These are phyloP conservation scores for Tor tambroides DNA, from an alignment of 2,113 vertebrate genomes.

Conservation along the genomic window DNA sequence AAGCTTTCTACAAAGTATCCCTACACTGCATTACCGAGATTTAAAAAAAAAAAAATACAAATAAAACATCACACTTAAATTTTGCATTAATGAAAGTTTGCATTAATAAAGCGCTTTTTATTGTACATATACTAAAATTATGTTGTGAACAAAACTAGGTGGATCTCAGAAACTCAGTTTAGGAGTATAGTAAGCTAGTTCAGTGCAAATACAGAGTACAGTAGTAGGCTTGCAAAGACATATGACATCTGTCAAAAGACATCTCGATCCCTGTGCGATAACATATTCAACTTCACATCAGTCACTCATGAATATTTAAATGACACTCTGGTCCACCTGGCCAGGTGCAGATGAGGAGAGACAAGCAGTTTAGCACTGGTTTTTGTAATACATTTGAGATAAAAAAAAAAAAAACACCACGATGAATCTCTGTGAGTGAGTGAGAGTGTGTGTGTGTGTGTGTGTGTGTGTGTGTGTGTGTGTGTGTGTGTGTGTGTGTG, in stretches of 20 bases:
- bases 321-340: not conserved
- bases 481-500: no score
- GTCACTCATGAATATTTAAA: constrained; percentile 42
- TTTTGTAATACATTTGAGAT: no score
- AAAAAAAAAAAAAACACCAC: not conserved
- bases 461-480: no score
- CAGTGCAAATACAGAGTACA: not conserved
- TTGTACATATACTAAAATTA: not conserved
- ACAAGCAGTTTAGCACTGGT: not conserved
- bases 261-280: constrained; percentile 9
- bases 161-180: not conserved
- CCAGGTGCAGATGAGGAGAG: not conserved
- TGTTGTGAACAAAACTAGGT: not conserved
- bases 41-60: no score
- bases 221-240: not conserved
- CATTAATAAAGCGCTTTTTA: not conserved
- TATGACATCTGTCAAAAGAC: constrained; percentile 5
- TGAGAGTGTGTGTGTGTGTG: no score
- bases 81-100: no score
- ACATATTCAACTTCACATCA: constrained; percentile 24
- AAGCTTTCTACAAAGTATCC: no score
- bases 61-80: no score
- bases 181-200: not conserved
- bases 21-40: no score
- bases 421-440: no score